Evolutionary conservation across 2,113 vertebrate species (phyloP).

Genomic region (Ibidorhyncha struthersii): DNA sequence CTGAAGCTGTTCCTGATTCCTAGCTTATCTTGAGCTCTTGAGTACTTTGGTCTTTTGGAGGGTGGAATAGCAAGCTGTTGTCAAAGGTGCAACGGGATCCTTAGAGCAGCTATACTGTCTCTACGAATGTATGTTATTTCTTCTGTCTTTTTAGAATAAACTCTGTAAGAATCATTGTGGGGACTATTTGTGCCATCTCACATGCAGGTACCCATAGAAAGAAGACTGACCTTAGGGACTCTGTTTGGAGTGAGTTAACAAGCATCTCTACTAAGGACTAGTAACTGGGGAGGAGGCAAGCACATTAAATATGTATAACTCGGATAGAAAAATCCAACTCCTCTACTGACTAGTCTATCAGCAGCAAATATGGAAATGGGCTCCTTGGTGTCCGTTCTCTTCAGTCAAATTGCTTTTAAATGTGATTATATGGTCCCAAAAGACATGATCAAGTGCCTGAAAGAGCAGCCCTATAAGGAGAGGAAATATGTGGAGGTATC

Average conservation of each 20-base stretch:
- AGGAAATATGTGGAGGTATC: conserved; percentile 66
- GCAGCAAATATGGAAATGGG: background rate
- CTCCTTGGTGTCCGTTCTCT: background rate
- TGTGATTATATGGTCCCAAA: conserved; percentile 81
- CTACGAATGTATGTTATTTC: background rate
- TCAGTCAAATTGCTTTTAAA: conserved; percentile 76
- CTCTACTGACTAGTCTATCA: background rate
- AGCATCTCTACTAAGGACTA: background rate
- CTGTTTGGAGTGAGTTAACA: background rate
- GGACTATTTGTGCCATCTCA: background rate
- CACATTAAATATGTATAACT: background rate
- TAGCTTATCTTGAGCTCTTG: background rate
- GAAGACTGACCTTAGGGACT: background rate
- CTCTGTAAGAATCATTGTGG: background rate
- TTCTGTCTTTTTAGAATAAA: background rate
- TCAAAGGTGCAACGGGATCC: background rate
- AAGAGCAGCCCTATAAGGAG: conserved; percentile 77
- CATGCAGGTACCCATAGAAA: background rate
- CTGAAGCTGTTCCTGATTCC: background rate
- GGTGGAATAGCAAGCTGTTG: background rate
- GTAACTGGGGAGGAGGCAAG: background rate
- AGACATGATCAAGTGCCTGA: conserved; percentile 77
- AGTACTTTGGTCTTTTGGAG: background rate
- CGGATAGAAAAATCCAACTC: background rate
- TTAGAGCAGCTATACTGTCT: background rate